Evolutionary conservation across 2,113 vertebrate genomes (phyloP), one percentile per base, ranked within the genome.

Genomic region (Urocynchramus pylzowi): DNA sequence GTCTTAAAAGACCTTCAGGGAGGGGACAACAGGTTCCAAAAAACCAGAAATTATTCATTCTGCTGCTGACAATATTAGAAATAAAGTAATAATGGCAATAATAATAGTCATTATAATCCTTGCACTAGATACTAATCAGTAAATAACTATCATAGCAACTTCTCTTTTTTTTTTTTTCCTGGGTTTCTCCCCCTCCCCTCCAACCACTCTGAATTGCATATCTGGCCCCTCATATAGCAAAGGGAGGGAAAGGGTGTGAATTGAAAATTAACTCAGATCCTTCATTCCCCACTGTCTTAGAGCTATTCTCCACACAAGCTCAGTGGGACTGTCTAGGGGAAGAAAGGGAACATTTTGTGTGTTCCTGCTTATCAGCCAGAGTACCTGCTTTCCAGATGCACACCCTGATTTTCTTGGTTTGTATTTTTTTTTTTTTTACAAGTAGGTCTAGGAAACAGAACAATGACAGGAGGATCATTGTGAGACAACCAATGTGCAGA

Each of bases 381-480:
- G 94, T 95, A 96, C 93, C 97, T 96, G 94, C 92, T 97, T 96
- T 97, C 96, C 90, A 97, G 93, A 92, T 92, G 85, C 93, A 73
- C 44, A 61, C 60, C 88, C 89, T 91, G 81, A 89, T 89, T 79
- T 87, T 59, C 74, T 91, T 70, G 50, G 14, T 83, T 45, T 59
- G 39, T 33, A 44, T 11, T 49, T 13, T 7, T 16, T 8, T 89
- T 64, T 64, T 75, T 87, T 97, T 96, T 92, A 97, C 86, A 90
- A 92, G 85, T 94, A 82, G 87, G 78, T 98, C 97, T 95, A 95
- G 96, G 96, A 97, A 97, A 97, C 97, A 96, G 93, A 95, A 97
- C 77, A 73, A 76, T 80, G 96, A 96, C 82, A 96, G 95, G 96
- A 97, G 93, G 95, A 93, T 97, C 95, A 94, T 68, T 91, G 91